Base-by-base conservation (phyloP, 2,888 invertebrate genomes). In the Dermolepida albohirtum region DNA sequence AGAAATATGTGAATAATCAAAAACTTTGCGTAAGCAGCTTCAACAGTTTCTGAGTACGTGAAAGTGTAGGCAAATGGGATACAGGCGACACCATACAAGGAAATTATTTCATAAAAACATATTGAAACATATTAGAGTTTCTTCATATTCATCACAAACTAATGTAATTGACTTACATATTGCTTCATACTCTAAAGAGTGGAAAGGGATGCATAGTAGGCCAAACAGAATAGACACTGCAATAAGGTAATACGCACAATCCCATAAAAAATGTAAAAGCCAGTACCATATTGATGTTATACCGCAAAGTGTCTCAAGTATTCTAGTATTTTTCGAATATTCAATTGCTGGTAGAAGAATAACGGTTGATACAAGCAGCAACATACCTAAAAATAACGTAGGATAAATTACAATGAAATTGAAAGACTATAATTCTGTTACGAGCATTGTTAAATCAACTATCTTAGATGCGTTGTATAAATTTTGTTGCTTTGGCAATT, bases 221-320 rank as follows among this genome's bases (percentile, higher is more conserved):
- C n/a, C 12, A 1, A 11, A 52, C 22, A 64, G n/a, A 27, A 52
- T 14, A 22, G 17, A 12, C 22, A 43, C 17, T 14, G 79, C 66
- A 5, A 79, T 1, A 0, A 79, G 5, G 62, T 86, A 80, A 5
- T 84, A 22, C 0, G 84, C 0, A 5, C 85, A 75, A 81, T 93
- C 92, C 75, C 86, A 86, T 0, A 85, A 1, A 51, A 89, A 87
- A 59, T 87, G 87, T 4, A 87, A 82, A 1, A 84, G 44, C 93
- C 93, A 94, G 80, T 90, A 90, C 7, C 86, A 81, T 10, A 80
- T 74, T 0, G 87, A 83, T 0, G 88, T 83, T 27, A 90, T 87
- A 2, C 92, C 90, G 0, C 89, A 85, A 89, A 91, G 88, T 22
- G 87, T 80, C 82, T 92, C 92, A 41, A 92, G 78, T 74, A 89